phyloP scores from a whole-genome alignment of 2,888 invertebrate species.

The Empis stercorea region DNA sequence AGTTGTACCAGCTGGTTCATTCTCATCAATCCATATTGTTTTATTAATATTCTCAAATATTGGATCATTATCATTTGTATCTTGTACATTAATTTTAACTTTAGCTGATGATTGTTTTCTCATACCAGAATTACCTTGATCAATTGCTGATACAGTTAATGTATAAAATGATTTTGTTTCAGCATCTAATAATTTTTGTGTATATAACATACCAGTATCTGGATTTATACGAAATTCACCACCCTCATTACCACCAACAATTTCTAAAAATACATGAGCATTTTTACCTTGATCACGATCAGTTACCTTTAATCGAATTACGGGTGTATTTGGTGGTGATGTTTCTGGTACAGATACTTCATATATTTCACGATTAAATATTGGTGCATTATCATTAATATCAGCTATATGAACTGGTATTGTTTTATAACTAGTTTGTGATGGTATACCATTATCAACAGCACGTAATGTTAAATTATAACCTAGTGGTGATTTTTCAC shows the following conservation, averaged over 20 bases:
- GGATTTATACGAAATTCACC: slow-evolving; percentile 78
- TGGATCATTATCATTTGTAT: slow-evolving; percentile 91
- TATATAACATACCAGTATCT: slow-evolving; percentile 79
- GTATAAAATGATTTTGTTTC: slow-evolving; percentile 74
- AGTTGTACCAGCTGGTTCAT: slow-evolving; percentile 71
- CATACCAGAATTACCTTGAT: slow-evolving; percentile 71
- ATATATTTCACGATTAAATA: slow-evolving; percentile 76
- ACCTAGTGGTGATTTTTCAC: slow-evolving; percentile 64
- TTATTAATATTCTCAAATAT: slow-evolving; percentile 61
- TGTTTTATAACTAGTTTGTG: slow-evolving; percentile 62
- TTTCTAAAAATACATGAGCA: slow-evolving; percentile 72
- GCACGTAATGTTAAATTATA: slow-evolving; percentile 82
- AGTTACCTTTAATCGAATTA: slow-evolving; percentile 73
- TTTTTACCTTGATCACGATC: slow-evolving; percentile 76
- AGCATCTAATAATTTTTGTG: slow-evolving; percentile 68
- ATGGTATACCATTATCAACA: slow-evolving; percentile 68
- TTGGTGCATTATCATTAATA: slow-evolving; percentile 73
- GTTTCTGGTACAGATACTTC: slow-evolving; percentile 79
- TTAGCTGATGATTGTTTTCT: slow-evolving; percentile 81
- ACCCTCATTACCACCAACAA: slow-evolving; percentile 84
- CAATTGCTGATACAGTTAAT: slow-evolving; percentile 78
- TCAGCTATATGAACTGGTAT: slow-evolving; percentile 72
- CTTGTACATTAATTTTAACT: slow-evolving; percentile 76
- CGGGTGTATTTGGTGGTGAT: slow-evolving; percentile 76
- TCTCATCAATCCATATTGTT: slow-evolving; percentile 70